Conservation (phyloP, 2,888 invertebrate species). For the Tinea pellionella region DNA sequence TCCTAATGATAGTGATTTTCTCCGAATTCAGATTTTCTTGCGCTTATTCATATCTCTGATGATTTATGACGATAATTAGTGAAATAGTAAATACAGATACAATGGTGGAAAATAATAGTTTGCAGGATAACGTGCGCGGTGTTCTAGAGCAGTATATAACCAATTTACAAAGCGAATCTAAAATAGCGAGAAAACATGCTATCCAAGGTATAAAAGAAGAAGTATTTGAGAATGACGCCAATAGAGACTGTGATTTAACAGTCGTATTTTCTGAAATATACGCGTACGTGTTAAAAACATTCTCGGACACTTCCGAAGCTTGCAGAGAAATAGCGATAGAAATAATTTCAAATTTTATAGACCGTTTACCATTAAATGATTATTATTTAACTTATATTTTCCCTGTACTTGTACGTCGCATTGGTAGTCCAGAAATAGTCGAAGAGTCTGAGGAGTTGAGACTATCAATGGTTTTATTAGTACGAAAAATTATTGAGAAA, state of each 20-base stretch:
- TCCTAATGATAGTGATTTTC: too few species aligned
- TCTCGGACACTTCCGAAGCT: constrained; percentile 70
- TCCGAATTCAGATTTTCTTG: too few species aligned
- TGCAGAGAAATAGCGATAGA: constrained; percentile 71
- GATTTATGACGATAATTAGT: too few species aligned
- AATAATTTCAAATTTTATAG: constrained; percentile 68
- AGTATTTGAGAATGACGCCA: constrained; percentile 46
- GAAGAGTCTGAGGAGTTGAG: constrained; percentile 84
- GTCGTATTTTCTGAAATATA: constrained; percentile 46
- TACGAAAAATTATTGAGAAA: constrained; percentile 74
- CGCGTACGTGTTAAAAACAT: constrained; percentile 51
- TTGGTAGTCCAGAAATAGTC: constrained; percentile 80
- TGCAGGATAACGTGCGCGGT: constrained; percentile 36
- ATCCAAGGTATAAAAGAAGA: constrained; percentile 64
- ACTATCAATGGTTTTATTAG: constrained; percentile 72
- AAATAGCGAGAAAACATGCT: constrained; percentile 66
- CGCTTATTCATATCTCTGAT: too few species aligned
- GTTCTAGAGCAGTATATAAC: constrained; percentile 43
- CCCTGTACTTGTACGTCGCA: constrained; percentile 79
- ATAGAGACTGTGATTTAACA: constrained; percentile 44
- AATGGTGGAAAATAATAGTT: not conserved
- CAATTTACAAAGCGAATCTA: constrained; percentile 70
- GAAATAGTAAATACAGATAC: not conserved
- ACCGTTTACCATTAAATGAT: constrained; percentile 72
- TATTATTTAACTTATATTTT: constrained; percentile 81